Evolutionary conservation across 2,797 vertebrate species (phyloP), one percentile per base, ranked within the genome.

Genomic region (Alectoris magna): DNA sequence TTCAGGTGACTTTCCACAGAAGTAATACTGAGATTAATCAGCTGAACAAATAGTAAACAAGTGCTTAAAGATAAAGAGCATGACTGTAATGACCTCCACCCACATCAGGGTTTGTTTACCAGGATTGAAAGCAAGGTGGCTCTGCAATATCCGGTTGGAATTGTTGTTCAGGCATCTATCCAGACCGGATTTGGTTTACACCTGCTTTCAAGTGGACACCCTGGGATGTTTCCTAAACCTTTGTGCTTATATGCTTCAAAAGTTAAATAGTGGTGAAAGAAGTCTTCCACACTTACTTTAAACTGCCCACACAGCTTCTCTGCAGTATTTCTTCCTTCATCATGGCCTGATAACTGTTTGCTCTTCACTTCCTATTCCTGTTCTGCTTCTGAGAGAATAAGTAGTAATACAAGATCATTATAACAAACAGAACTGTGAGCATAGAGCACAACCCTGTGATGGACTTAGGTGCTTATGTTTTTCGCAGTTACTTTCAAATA

Each of bases 201-300:
- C 39, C 53, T 80, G 14, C 63, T 93, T 93, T 94, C 53, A 88
- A 73, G 63, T 21, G 88, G 71, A 92, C n/a, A 63, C 24, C 51
- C 87, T 38, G 21, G 55, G 78, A 83, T 84, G 49, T 95, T 94
- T 94, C 96, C 46, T 70, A 75, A 76, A 87, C 48, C 67, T 87
- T 90, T 92, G 67, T 68, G 90, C 22, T 36, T 85, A 58, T 34
- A 7, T 44, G 46, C 62, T 89, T 94, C 84, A 93, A 91, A 90
- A 81, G 75, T 82, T 81, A 73, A 91, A 66, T 38, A 41, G 6
- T 53, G 59, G 86, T 22, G 78, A 75, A 89, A 86, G 69, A 79
- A 12, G 21, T 80, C 5, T 4, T 86, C 87, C 79, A 68, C 1
- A 0, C 23, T 68, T 64, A 34, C 66, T 72, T 64, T 24, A 70